Evolutionary conservation across 2,113 vertebrate genomes (phyloP), one percentile per base, ranked within the genome.

Genomic region (Lamprotornis superbus): DNA sequence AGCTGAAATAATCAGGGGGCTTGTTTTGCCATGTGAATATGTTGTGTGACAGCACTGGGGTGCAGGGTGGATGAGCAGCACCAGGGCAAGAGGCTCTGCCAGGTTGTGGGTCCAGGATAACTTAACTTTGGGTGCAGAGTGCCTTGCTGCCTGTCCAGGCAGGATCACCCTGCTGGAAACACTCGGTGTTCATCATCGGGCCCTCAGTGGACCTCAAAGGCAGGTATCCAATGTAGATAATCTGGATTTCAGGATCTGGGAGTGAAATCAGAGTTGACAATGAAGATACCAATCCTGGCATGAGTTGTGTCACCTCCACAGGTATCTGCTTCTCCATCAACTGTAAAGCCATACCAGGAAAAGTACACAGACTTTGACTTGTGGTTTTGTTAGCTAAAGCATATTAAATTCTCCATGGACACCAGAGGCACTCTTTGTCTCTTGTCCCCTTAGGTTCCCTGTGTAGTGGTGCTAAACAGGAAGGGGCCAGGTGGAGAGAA

Each of bases 401-500:
- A 59, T 30, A 55, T 47, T 1, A 47, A 60, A 83, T 80, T 73
- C 17, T 80, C 11, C 44, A 15, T 0, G 50, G 44, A 71, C 18
- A 37, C 5, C 16, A 63, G 61, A 67, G 42, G 53, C 9, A 46
- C 3, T 24, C 2, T 79, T 85, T 79, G 21, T 19, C 24, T 68
- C 28, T 5, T 31, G 13, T 61, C 5, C n/a, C 15, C 25, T 83
- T 44, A 56, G 40, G 12, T 24, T 92, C n/a, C 5, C 7, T 49
- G 31, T 31, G 21, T 11, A 40, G 69, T 24, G 19, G 5, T 68
- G 24, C 15, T 57, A 52, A 69, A 52, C 11, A 57, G 40, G 35
- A 74, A 15, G 23, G 4, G 14, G 0, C 1, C 6, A 25, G 35
- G 7, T 2, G 1, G 37, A 74, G 13, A 50, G 17, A n/a, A n/a